These are phyloP conservation scores for Pseudorasbora parva DNA, from an alignment of 2,113 vertebrate genomes.

Conservation along the genomic window DNA sequence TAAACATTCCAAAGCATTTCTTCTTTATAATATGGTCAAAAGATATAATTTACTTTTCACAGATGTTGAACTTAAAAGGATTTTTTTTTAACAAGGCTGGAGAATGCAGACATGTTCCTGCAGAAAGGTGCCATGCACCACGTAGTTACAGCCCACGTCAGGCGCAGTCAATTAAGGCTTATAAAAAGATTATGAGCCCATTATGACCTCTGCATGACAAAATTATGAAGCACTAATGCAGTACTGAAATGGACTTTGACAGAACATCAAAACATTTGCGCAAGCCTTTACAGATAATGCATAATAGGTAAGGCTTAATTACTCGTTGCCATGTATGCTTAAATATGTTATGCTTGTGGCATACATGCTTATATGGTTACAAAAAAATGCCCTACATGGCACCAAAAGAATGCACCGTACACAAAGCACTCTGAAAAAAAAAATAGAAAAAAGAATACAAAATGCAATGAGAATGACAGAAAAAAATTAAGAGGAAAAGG, in stretches of 20 bases:
- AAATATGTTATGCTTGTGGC: slow-evolving; percentile 18
- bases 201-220: not conserved
- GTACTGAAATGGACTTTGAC: slow-evolving; percentile 1
- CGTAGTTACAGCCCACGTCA: slow-evolving; percentile 45
- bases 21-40: slow-evolving; percentile 65
- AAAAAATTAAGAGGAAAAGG: slow-evolving; percentile 42
- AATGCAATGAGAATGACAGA: slow-evolving; percentile 37
- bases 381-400: slow-evolving; percentile 56
- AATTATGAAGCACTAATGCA: slow-evolving; percentile 28
- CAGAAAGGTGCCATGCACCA: slow-evolving; percentile 79
- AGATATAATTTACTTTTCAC: slow-evolving; percentile 10
- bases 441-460: slow-evolving; percentile 15
- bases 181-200: not conserved
- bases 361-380: slow-evolving; percentile 21
- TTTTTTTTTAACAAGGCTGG: slow-evolving; percentile 59
- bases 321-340: slow-evolving; percentile 1
- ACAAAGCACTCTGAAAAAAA: slow-evolving; percentile 39
- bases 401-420: slow-evolving; percentile 68
- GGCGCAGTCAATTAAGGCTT: slow-evolving; percentile 4
- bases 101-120: slow-evolving; percentile 85
- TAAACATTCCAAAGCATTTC: slow-evolving; percentile 66
- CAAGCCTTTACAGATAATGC: slow-evolving; percentile 28
- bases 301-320: slow-evolving; percentile 29
- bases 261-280: slow-evolving; percentile 24
- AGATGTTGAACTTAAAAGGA: slow-evolving; percentile 20